Base-by-base conservation (phyloP, 92 coral and sea anemone species). In the Phenganax stokvisi region DNA sequence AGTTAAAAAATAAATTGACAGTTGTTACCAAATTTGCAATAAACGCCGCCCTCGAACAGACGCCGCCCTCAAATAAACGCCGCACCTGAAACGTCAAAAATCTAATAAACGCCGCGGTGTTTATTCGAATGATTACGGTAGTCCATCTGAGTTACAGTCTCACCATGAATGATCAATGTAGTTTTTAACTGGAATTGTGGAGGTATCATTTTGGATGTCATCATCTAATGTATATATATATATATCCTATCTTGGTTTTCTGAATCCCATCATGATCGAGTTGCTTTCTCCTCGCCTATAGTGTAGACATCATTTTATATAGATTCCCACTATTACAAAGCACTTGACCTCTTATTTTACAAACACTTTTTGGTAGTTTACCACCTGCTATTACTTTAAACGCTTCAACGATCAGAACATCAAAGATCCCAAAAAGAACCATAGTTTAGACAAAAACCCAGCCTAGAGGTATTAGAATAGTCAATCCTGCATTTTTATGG, bases 401-500 rank as follows among this genome's bases (percentile, higher is more conserved):
- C 83, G 83, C 83, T 79, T 54, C 74, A 65, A 10, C 53, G 83
- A 54, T 54, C 74, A 62, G 12, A 17, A 17, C 27, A 63, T 47
- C 67, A 65, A 59, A 79, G 37, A 0, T 79, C 74, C 65, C 44
- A 59, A 77, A 61, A 51, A 12, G 57, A 17, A 13, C 71, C 7
- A 77, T 77, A 71, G 59, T 52, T 13, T 65, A 37, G 59, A 10
- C 12, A 20, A 16, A 16, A 51, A 51, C 67, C 69, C 25, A 29
- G 44, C 68, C 51, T 25, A 25, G 20, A 25, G 74, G 13, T 44
- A 62, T 9, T 79, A 8, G 15, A 79, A 59, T 0, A 6, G 47
- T 12, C 16, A n/a, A 68, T 6, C 31, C 31, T 68, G 16, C 53
- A 30, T 52, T 68, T 8, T 68, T 68, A 37, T 37, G 31, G 31